Conservation (phyloP, 2,797 vertebrate species). For the Crypturellus tataupa region DNA sequence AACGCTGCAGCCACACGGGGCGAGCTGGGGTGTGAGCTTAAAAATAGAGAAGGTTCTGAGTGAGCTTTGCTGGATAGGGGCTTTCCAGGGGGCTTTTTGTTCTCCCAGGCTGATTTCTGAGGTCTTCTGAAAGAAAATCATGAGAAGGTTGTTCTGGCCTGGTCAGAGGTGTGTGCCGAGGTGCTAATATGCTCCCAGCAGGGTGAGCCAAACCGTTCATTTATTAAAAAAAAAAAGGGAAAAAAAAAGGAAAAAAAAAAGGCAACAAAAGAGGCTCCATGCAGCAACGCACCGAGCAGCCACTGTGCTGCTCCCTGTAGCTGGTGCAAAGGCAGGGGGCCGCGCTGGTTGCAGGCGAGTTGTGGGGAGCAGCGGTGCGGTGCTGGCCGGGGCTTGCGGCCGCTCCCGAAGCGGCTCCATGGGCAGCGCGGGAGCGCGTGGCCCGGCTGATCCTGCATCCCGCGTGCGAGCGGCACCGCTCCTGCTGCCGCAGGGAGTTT, state of each 20-base stretch:
- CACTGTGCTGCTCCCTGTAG: not conserved
- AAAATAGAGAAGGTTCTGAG: not conserved
- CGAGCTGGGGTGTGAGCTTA: slow-evolving; percentile 22
- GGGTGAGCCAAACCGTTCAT: not conserved
- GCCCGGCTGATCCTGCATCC: no score
- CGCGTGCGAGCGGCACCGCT: no score
- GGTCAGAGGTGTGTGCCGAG: not conserved
- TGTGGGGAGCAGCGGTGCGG: not conserved
- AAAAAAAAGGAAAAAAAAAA: not conserved
- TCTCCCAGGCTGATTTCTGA: not conserved
- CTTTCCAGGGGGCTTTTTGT: not conserved
- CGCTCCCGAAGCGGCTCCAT: no score
- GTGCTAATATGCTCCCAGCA: slow-evolving; percentile 3
- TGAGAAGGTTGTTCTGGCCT: not conserved
- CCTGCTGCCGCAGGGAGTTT: not conserved
- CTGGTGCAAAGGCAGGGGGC: not conserved
- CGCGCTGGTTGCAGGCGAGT: not conserved
- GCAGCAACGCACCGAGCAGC: not conserved
- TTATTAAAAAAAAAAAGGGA: not conserved
- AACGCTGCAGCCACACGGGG: not conserved
- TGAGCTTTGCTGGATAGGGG: not conserved
- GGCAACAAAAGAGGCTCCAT: not conserved
- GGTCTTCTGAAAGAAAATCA: slow-evolving; percentile 50
- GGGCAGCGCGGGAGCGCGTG: no score
- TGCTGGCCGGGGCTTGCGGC: not conserved